phyloP scores from a whole-genome alignment of 2,888 invertebrate species.

The Drepana falcataria region DNA sequence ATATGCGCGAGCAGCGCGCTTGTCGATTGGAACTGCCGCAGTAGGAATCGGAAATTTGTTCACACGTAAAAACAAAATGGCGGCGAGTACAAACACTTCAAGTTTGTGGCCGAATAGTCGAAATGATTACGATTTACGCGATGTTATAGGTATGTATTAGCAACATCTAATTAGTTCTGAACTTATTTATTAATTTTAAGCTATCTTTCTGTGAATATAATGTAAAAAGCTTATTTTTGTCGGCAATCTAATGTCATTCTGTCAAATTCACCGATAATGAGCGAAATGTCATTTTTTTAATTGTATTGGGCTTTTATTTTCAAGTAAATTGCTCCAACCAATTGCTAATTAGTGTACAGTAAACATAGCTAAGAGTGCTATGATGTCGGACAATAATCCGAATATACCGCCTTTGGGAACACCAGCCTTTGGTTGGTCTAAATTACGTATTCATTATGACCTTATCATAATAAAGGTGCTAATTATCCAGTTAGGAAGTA shows the following conservation, averaged over 20 bases:
- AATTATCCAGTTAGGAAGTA: too few relatives aligned
- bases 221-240: not conserved
- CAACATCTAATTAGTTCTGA: conserved; percentile 9
- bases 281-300: not conserved
- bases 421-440: too few relatives aligned
- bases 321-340: too few relatives aligned
- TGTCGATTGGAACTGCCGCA: conserved; percentile 44
- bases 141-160: conserved; percentile 90
- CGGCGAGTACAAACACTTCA: conserved; percentile 50
- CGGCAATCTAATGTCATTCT: conserved; percentile 16
- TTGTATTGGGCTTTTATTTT: too few relatives aligned
- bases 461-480: too few relatives aligned
- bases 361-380: too few relatives aligned
- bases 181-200: conserved; percentile 15
- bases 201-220: too few relatives aligned
- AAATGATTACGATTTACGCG: conserved; percentile 94
- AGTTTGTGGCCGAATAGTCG: conserved; percentile 92
- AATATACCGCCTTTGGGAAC: too few relatives aligned
- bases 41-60: conserved; percentile 45
- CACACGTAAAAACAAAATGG: conserved; percentile 61
- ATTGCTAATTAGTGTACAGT: too few relatives aligned
- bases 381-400: too few relatives aligned
- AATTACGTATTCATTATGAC: too few relatives aligned
- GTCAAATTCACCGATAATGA: conserved; percentile 16
- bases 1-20: conserved; percentile 59